phyloP scores from a whole-genome alignment of 1,140 invertebrate genomes.

The Calliphora vicina region DNA sequence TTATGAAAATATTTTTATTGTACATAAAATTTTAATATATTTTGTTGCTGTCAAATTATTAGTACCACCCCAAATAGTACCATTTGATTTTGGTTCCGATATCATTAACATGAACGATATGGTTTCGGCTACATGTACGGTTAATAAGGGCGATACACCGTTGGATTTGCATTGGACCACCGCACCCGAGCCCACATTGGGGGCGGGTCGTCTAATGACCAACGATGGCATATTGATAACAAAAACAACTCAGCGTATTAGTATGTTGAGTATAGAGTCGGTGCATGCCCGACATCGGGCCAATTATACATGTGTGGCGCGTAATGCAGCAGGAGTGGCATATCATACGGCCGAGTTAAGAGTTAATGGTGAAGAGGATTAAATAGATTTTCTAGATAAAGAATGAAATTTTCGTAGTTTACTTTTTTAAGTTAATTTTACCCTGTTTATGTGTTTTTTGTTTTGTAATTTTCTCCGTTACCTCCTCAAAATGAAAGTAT shows the following conservation, averaged over 20 bases:
- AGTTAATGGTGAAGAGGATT: constrained; percentile 69
- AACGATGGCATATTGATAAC: constrained; percentile 66
- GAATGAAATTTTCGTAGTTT: neutral
- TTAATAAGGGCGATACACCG: constrained; percentile 86
- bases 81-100: constrained; percentile 76
- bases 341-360: constrained; percentile 74
- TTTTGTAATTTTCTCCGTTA: too few species aligned
- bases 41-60: constrained; percentile 16
- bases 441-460: neutral
- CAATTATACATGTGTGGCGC: constrained; percentile 77
- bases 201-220: constrained; percentile 53
- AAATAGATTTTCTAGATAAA: neutral
- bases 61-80: constrained; percentile 76
- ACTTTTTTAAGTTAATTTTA: neutral
- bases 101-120: constrained; percentile 76
- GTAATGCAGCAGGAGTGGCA: constrained; percentile 77
- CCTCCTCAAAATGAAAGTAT: constrained; percentile 62
- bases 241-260: constrained; percentile 72
- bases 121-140: constrained; percentile 78
- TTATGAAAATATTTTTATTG: too few species aligned
- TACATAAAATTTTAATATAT: neutral
- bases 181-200: constrained; percentile 52
- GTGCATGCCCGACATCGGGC: constrained; percentile 73
- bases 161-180: constrained; percentile 77
- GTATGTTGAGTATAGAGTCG: constrained; percentile 73